Base-by-base conservation (phyloP, 2,797 vertebrate species). In the Premnoplex brunnescens region DNA sequence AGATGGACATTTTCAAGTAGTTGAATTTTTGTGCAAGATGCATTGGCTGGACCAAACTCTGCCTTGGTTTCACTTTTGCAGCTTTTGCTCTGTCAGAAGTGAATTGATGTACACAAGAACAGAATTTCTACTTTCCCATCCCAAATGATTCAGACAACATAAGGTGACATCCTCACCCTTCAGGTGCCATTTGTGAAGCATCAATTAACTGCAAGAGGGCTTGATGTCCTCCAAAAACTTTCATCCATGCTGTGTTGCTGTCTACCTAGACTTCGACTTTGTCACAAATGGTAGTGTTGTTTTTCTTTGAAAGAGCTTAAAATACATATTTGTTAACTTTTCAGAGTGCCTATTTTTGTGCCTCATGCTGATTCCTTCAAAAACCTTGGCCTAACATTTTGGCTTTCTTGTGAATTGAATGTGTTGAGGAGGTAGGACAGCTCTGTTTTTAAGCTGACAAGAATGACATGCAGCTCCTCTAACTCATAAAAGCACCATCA, bases 401-500 rank as follows among this genome's bases (percentile, higher is more conserved):
- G 11, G 26, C 37, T 80, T 88, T 23, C 66, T 66, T 46, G 9
- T 67, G 4, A 73, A 68, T 10, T 81, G 55, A 48, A 58, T 62
- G 49, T 77, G 56, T 85, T 64, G 85, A 95, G 66, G 44, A 59
- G 48, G 76, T 89, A 92, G n/a, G 48, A 88, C 8, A 32, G 27
- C 32, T 83, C 85, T 84, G 39, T 81, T 92, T 86, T 72, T 51
- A 79, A 83, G 64, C 62, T 68, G 71, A 66, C 58, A 77, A 67
- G 60, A 87, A 79, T 76, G 74, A 76, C 39, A 55, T 21, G 52
- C 58, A 59, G n/a, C 49, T 96, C 91, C 81, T 85, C 62, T 54
- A 91, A 69, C 37, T 82, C 48, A 93, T 49, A 89, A 96, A 96
- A 95, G 59, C 52, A 79, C 71, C 10, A 5, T 52, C 68, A 88